Percentiles rank a stretch among this genome's conserved stretches.
These are phyloP conservation scores for Barbus barbus DNA, from an alignment of 2,113 vertebrate genomes.

Conservation along the genomic window DNA sequence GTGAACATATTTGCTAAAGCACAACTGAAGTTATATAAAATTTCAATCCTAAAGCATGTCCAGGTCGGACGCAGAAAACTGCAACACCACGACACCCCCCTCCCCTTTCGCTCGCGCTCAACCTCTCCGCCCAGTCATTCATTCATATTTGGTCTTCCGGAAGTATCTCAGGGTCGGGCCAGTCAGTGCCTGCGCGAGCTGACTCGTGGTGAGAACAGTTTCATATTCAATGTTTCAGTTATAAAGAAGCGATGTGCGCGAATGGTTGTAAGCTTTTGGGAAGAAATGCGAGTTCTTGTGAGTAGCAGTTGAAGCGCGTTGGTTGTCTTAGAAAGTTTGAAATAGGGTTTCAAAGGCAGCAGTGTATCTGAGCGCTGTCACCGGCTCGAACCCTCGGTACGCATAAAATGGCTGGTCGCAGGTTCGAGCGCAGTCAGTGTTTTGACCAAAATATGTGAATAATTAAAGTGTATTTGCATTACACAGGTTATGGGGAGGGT, in stretches of 20 bases:
- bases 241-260: constrained; percentile 58
- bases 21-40: background rate
- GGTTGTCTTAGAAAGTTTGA: constrained; percentile 66
- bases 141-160: constrained; percentile 80
- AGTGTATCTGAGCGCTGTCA: constrained; percentile 61
- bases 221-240: constrained; percentile 67
- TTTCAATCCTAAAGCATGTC: constrained; percentile 59
- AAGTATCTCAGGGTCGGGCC: constrained; percentile 70
- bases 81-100: constrained; percentile 75
- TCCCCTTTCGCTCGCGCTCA: constrained; percentile 65
- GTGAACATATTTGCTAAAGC: background rate
- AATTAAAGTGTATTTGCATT: background rate
- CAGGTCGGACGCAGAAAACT: constrained; percentile 77
- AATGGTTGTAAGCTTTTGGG: constrained; percentile 41
- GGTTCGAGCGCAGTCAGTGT: constrained; percentile 69
- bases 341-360: constrained; percentile 45
- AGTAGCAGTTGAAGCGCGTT: background rate
- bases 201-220: constrained; percentile 75
- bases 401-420: constrained; percentile 81
- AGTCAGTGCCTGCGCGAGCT: constrained; percentile 73
- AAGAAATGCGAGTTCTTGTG: background rate
- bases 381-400: constrained; percentile 78
- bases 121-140: constrained; percentile 75
- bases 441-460: constrained; percentile 24
- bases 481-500: background rate